These are phyloP conservation scores for Nasonia longicornis DNA, from an alignment of 1,140 invertebrate genomes.

Conservation along the genomic window DNA sequence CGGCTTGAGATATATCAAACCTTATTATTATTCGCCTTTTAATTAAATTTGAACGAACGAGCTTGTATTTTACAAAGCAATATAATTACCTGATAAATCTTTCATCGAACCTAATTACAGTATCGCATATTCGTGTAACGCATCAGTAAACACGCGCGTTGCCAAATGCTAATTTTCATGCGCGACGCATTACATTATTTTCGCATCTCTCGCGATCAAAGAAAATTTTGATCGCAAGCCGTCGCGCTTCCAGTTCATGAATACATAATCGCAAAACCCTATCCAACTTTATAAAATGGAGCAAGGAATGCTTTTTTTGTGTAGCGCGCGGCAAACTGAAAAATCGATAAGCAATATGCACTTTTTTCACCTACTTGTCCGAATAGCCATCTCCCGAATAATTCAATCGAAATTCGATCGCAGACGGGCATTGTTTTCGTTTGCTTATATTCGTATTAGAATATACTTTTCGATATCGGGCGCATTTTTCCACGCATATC, in stretches of 20 bases:
- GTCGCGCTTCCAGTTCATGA: neutral
- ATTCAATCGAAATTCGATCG: neutral
- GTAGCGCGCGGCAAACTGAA: neutral
- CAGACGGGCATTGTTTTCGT: neutral
- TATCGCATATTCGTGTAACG: too few species aligned
- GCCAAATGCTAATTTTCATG: neutral
- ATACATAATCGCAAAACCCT: neutral
- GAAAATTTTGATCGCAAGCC: neutral
- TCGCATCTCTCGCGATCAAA: neutral
- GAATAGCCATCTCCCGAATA: neutral
- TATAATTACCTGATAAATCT: too few species aligned
- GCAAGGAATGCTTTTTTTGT: neutral
- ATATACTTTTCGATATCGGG: neutral
- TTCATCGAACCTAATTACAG: too few species aligned
- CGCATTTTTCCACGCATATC: neutral
- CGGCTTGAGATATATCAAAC: too few species aligned
- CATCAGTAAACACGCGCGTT: neutral
- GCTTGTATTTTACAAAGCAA: too few species aligned
- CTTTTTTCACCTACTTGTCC: neutral
- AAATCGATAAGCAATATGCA: slow-evolving; percentile 3
- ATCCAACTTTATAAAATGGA: neutral
- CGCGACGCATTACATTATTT: too few species aligned
- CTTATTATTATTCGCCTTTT: too few species aligned
- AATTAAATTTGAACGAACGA: too few species aligned
- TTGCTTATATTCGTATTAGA: neutral